A percentile compares a stretch with the other conserved stretches of the same genome.
phyloP scores from a whole-genome alignment of 1,140 invertebrate genomes.

The Drosophila guanche region DNA sequence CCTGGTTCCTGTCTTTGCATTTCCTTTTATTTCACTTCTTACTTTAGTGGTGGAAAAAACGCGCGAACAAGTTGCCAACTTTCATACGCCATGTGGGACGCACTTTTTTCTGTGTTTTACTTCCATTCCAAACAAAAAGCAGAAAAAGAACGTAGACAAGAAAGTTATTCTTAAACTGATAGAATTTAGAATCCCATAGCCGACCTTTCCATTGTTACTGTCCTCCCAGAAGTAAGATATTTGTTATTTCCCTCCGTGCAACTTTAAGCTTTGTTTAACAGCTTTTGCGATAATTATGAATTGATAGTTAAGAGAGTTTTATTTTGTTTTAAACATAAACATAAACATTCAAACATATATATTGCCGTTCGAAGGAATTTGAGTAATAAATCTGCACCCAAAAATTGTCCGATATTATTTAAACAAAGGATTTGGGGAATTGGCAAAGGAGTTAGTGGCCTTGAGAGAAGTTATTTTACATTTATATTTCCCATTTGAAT shows the following conservation, averaged over 20 bases:
- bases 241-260: conserved; percentile 42
- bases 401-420: too few species aligned
- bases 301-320: too few species aligned
- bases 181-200: conserved; percentile 50
- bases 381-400: too few species aligned
- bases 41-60: conserved; percentile 41
- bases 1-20: conserved; percentile 39
- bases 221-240: conserved; percentile 50
- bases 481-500: too few species aligned
- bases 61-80: conserved; percentile 66
- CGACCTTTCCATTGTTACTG: conserved; percentile 31
- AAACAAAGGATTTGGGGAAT: too few species aligned
- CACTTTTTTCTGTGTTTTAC: conserved; percentile 49
- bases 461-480: too few species aligned
- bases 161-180: conserved; percentile 61
- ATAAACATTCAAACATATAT: too few species aligned
- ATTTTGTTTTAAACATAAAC: too few species aligned
- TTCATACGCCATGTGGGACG: conserved; percentile 79
- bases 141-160: conserved; percentile 16
- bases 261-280: conserved; percentile 43
- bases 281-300: not conserved
- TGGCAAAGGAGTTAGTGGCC: too few species aligned
- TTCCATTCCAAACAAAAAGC: not conserved
- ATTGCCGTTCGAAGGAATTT: too few species aligned
- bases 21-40: conserved; percentile 60